A percentile compares a stretch with the other conserved stretches of the same genome.
Conservation (phyloP, 2,113 vertebrate genomes). For the Athene noctua region DNA sequence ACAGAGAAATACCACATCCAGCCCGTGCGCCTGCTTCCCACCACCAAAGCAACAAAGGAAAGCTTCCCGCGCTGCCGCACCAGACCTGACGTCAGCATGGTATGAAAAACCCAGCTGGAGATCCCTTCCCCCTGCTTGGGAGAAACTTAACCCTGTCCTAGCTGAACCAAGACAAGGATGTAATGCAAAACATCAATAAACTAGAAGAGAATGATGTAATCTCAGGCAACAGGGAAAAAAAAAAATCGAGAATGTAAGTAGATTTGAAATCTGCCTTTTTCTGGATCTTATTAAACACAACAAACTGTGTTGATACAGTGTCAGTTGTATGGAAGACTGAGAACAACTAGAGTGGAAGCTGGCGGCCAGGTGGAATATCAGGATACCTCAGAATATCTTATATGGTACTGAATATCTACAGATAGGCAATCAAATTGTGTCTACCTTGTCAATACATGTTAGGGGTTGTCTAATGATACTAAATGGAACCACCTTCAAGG, state of each 20-base stretch:
- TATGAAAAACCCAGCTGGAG: no score
- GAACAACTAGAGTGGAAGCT: background rate
- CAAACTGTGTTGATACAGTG: background rate
- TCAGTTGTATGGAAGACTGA: background rate
- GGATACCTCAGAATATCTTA: background rate
- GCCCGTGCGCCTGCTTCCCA: no score
- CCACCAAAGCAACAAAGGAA: no score
- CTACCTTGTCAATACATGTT: accelerated
- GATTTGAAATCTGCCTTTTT: background rate
- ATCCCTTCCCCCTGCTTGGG: no score
- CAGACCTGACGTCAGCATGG: no score
- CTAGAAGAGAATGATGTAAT: background rate
- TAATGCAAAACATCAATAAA: background rate
- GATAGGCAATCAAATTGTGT: background rate
- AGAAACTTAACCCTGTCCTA: no score
- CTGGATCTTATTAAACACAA: no score
- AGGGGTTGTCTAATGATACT: background rate
- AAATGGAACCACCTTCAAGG: background rate
- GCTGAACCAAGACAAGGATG: no score
- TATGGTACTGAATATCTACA: background rate
- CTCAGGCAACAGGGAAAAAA: background rate
- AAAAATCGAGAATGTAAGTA: background rate
- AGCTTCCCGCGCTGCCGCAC: no score
- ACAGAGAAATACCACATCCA: no score
- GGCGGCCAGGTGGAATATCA: background rate